Conservation (phyloP, 92 coral and sea anemone species). For the Plumapathes pennacea region DNA sequence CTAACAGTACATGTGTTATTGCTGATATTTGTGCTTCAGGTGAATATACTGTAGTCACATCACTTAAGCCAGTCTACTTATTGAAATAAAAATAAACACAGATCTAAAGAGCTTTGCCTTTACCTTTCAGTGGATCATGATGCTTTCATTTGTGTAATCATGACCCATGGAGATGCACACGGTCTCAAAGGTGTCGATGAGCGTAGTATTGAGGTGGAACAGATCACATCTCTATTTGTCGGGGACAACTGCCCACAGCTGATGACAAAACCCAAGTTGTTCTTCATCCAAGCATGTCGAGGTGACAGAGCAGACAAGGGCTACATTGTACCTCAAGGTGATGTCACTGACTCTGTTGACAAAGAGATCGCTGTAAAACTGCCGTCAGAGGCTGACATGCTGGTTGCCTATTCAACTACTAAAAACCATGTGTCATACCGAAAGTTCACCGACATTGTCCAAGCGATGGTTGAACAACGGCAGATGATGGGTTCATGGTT, state of each 20-base stretch:
- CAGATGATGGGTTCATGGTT: constrained; percentile 84
- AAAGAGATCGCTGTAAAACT: constrained; percentile 68
- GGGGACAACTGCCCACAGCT: constrained; percentile 70
- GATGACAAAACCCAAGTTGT: constrained; percentile 87
- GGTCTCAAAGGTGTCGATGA: constrained; percentile 67
- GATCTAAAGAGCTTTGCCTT: too few relatives aligned
- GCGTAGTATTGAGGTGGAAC: constrained; percentile 54
- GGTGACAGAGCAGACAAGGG: constrained; percentile 74
- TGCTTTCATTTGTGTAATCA: constrained; percentile 74
- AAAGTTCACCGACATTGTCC: constrained; percentile 27
- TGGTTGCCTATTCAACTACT: constrained; percentile 86
- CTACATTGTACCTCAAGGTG: constrained; percentile 16
- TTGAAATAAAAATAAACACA: too few relatives aligned
- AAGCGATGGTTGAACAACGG: not conserved
- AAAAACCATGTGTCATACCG: constrained; percentile 64
- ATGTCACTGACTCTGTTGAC: constrained; percentile 1
- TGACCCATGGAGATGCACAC: constrained; percentile 80
- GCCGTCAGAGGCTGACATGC: constrained; percentile 84
- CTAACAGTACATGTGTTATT: too few relatives aligned
- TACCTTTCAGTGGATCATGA: constrained; percentile 67
- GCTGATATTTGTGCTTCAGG: too few relatives aligned
- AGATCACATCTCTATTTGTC: constrained; percentile 68
- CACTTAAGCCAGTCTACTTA: not conserved
- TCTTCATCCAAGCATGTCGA: constrained; percentile 92
- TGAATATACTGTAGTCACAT: not conserved